phyloP scores from a whole-genome alignment of 2,888 invertebrate genomes.

The Brenthis ino region DNA sequence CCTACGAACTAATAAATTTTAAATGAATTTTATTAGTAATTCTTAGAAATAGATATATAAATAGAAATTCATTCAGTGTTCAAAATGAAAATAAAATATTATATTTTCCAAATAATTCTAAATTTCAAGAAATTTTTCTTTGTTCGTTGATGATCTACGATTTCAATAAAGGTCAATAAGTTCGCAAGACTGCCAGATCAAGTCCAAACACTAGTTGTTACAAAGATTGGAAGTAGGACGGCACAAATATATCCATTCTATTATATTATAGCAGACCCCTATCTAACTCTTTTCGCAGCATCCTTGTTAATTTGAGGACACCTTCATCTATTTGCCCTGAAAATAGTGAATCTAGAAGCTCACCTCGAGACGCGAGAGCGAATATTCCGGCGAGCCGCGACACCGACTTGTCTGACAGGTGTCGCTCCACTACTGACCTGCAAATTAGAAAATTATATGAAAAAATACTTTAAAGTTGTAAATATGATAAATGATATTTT shows the following conservation, averaged over 20 bases:
- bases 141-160: constrained; percentile 3
- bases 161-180: constrained; percentile 1
- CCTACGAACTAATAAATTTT: neutral
- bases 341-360: constrained; percentile 72
- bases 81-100: neutral
- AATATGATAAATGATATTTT: no score
- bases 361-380: constrained; percentile 66
- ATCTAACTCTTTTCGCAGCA: constrained; percentile 76
- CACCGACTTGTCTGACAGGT: constrained; percentile 92
- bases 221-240: constrained; percentile 61
- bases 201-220: constrained; percentile 20
- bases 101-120: neutral
- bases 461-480: neutral
- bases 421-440: constrained; percentile 88
- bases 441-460: constrained; percentile 36
- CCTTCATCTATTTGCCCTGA: constrained; percentile 72
- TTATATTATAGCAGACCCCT: constrained; percentile 70
- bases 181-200: constrained; percentile 5
- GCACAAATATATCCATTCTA: constrained; percentile 50
- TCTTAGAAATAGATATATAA: neutral
- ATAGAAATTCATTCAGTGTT: neutral
- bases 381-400: constrained; percentile 91
- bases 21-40: neutral
- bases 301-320: constrained; percentile 69
- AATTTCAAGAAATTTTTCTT: neutral